Base-by-base conservation (phyloP, 2,888 invertebrate genomes). In the Drosophila limbata region DNA sequence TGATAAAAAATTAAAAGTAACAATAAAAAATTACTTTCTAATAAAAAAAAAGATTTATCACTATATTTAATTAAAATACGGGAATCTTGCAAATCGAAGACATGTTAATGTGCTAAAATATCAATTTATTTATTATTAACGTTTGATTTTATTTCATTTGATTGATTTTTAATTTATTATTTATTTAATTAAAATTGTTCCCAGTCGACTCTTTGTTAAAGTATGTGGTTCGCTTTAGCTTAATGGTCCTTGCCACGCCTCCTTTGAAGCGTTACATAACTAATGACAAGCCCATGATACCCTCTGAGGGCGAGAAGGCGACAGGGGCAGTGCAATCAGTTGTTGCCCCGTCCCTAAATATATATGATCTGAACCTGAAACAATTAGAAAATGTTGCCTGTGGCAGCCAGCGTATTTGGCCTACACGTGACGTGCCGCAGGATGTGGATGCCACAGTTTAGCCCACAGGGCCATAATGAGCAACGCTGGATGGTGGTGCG, bases 381-480 rank as follows among this genome's bases (percentile, higher is more conserved):
- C 70, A 73, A 69, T 69, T 75, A 69, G 47, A 40, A 52, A 60
- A 64, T 52, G 73, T 60, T 47, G 75, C 73, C 44, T 44, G 31
- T 28, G 64, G 52, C 70, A 60, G 52, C 10, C 28, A 28, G 8
- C 8, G 13, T 44, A 9, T 45, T 45, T 59, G 59, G 59, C 45
- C 31, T 55, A 59, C 63, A 73, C 74, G 73, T 68, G 69, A 73
- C 59, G 44, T 39, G 57, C 44, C 31, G 13, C 48, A 47, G 48
- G 68, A 57, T 39, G 61, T 44, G 39, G 56, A 37, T 37, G 61
- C 47, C 66, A 33, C 51, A 9, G 35, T 9, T n/a, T n/a, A 25
- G 25, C 28, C 35, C 40, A 28, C 42, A 57, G 47, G 15, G 28
- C 15, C n/a, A 28, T 28, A 47, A 47, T 47, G 10, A 47, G 47